Evolutionary conservation across 2,888 invertebrate genomes (phyloP), one percentile per base, ranked within the genome.

Genomic region (Mechanitis mazaeus): DNA sequence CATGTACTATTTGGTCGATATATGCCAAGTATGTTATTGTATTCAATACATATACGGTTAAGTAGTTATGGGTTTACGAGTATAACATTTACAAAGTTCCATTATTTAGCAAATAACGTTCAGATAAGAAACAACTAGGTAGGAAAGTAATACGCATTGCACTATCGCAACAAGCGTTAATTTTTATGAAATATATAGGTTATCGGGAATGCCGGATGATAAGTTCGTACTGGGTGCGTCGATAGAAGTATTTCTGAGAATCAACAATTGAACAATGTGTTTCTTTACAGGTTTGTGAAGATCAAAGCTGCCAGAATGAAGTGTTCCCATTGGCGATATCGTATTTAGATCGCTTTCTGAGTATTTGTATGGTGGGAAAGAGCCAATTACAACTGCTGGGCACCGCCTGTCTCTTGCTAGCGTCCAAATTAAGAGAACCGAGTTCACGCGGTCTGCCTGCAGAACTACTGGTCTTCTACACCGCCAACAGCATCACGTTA

Each of bases 301-400:
- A 97, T 80, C 95, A 96, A 81, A 93, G 94, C 75, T 96, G 97
- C 80, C 97, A 97, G 86, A 96, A 97, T 80, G 97, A 97, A 82
- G 97, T 98, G 69, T 98, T 98, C 82, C 94, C 96, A 55, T 91
- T 98, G 79, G 96, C 98, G 60, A 94, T 98, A 85, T 96, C 96
- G 81, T 97, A 96, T 88, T 91, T 99, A 92, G 98, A 98, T 91
- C 93, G 98, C 80, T 97, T 98, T 91, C 92, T 98, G 75, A 95
- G 95, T 78, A 92, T 94, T 66, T 95, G 95, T 81, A 92, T 93
- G 65, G 95, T 98, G 77, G 92, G 94, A 73, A 96, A 96, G 89
- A 94, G 93, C 73, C 96, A 97, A 81, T 92, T 98, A 67, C 98
- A 98, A 89, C 93, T 98, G 64, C 90, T 98, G 77, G 98, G 97